Evolutionary conservation across 2,888 invertebrate genomes (phyloP), one percentile per base, ranked within the genome.

Genomic region (Meloe dianella): DNA sequence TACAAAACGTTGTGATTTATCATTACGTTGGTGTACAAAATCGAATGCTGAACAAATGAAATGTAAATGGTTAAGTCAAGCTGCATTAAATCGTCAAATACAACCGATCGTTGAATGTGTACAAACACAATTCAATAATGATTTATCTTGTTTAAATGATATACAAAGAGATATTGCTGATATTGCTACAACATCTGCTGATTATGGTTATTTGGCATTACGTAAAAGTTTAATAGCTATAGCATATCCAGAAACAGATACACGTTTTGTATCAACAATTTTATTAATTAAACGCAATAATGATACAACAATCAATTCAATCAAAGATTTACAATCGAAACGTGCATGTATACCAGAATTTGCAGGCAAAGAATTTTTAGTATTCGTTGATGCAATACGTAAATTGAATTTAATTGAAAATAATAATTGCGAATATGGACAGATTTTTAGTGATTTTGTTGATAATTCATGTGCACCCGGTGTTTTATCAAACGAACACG

Each of bases 341-440:
- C 85, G 83, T 27, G 89, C 89, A 0, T 91, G 91, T 79, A 88
- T 91, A 83, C 89, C 91, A 0, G 89, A 89, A 75, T 91, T 86
- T 72, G 89, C 89, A 0, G 90, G 90, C 38, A 87, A 90, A 63
- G 89, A 89, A 7, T 90, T 88, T 85, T 80, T 90, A 57, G 86
- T 90, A 1, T 90, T 90, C 76, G 83, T 90, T 2, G 86, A 88
- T 54, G 78, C 84, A 0, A 86, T 87, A 0, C 87, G 88, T 32
- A 83, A 84, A 66, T 80, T 84, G 0, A 81, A 84, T 10, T 79
- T 89, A 1, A 78, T 89, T 56, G 81, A 84, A 7, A 60, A 75
- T 0, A 74, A 82, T 0, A 85, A 87, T 59, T 90, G 90, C 72
- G 86, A 89, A 78, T 90, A 89, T 80, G 85, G 87, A 0, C 77